Conservation (phyloP, 2,888 invertebrate genomes). For the Eristalis arbustorum region DNA sequence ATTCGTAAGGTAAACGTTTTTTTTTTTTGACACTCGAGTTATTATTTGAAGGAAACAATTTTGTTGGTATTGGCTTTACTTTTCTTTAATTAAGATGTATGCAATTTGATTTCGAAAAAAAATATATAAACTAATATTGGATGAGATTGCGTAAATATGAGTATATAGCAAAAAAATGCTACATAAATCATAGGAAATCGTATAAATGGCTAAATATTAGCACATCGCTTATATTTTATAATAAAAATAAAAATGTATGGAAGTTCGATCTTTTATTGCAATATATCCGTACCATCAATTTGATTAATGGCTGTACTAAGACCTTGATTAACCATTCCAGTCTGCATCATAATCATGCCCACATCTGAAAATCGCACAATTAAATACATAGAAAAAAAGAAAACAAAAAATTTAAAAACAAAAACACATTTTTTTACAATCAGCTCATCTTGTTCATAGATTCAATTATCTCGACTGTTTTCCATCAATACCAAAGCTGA, state of each 20-base stretch:
- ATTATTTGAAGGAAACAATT: constrained; percentile 46
- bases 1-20: constrained; percentile 18
- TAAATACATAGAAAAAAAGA: constrained; percentile 63
- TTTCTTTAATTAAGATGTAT: constrained; percentile 1
- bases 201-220: constrained; percentile 53
- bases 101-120: constrained; percentile 10
- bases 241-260: constrained; percentile 47
- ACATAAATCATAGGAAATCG: constrained; percentile 53
- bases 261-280: constrained; percentile 49
- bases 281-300: constrained; percentile 88
- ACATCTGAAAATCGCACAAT: constrained; percentile 86
- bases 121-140: constrained; percentile 47
- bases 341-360: constrained; percentile 98
- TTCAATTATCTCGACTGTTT: constrained; percentile 26
- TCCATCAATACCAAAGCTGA: constrained; percentile 31
- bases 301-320: constrained; percentile 85
- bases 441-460: constrained; percentile 4
- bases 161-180: constrained; percentile 65
- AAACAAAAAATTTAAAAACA: constrained; percentile 31
- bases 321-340: constrained; percentile 96
- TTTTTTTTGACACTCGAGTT: background rate
- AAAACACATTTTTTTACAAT: constrained; percentile 15
- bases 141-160: constrained; percentile 66
- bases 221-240: constrained; percentile 55
- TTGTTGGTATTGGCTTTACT: constrained; percentile 17